phyloP scores from a whole-genome alignment of 2,888 invertebrate species.

The Pammene fasciana region DNA sequence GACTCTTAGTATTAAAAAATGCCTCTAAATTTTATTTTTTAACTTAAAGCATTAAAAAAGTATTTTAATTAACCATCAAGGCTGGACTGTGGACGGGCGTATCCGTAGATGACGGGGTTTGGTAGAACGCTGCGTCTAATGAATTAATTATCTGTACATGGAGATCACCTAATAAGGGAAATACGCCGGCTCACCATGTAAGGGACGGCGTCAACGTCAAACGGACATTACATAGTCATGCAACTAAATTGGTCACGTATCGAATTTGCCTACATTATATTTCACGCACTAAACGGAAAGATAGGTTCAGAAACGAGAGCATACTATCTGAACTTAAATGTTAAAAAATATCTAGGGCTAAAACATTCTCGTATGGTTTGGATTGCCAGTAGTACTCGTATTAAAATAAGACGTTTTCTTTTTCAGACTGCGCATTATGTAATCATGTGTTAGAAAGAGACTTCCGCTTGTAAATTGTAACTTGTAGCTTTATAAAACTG shows the following conservation, averaged over 20 bases:
- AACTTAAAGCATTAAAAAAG: too few species aligned
- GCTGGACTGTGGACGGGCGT: not conserved
- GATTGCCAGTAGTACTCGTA: not conserved
- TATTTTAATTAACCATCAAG: too few species aligned
- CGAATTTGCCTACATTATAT: slow-evolving; percentile 5
- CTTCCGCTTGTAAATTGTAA: too few species aligned
- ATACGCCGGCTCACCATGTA: slow-evolving; percentile 4
- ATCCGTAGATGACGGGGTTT: slow-evolving; percentile 1
- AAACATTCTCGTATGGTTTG: not conserved
- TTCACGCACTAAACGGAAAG: not conserved
- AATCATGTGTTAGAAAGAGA: too few species aligned
- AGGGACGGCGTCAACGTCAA: slow-evolving; percentile 18
- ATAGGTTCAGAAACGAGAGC: not conserved
- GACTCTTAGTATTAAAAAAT: too few species aligned
- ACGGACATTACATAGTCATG: slow-evolving; percentile 21
- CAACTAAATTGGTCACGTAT: slow-evolving; percentile 11
- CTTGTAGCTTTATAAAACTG: too few species aligned
- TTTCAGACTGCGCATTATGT: too few species aligned
- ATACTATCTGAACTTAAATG: not conserved
- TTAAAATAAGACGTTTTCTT: too few species aligned
- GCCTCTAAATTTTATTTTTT: too few species aligned
- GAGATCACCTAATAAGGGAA: slow-evolving; percentile 17
- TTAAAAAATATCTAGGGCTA: not conserved
- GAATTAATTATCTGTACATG: slow-evolving; percentile 32
- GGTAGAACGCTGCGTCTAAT: slow-evolving; percentile 1